Evolutionary conservation across 1,140 invertebrate genomes (phyloP).

Genomic region (Dendrolimus punctatus): DNA sequence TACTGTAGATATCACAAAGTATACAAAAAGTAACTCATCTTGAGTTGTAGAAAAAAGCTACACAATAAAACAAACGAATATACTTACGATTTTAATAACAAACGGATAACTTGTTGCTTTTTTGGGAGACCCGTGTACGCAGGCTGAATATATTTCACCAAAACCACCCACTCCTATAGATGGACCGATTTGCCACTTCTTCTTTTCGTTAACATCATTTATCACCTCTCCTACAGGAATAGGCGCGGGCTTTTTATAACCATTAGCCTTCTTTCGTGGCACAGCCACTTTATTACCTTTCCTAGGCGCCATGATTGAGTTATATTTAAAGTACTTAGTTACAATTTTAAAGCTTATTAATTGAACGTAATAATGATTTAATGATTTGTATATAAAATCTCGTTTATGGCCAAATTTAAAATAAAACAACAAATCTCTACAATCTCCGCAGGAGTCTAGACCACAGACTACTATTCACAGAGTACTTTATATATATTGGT

Average conservation of each 20-base stretch:
- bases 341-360: constrained; percentile 7
- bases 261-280: constrained; percentile 76
- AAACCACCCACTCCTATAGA: constrained; percentile 95
- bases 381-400: background rate
- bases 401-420: too few species aligned
- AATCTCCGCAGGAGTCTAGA: too few species aligned
- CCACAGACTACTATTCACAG: too few species aligned
- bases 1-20: too few species aligned
- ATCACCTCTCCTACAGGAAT: constrained; percentile 84
- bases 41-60: too few species aligned
- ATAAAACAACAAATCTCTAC: too few species aligned
- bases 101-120: constrained; percentile 73
- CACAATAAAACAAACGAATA: background rate
- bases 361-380: constrained; percentile 1
- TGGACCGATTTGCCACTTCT: constrained; percentile 87
- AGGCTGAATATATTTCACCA: constrained; percentile 91
- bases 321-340: constrained; percentile 4
- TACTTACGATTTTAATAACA: constrained; percentile 87
- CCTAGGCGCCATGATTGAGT: constrained; percentile 35
- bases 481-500: too few species aligned
- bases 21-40: too few species aligned
- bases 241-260: constrained; percentile 82
- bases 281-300: constrained; percentile 49
- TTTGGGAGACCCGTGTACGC: constrained; percentile 63
- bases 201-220: constrained; percentile 79